Evolutionary conservation across 2,797 vertebrate genomes (phyloP).

Genomic region (Columba guinea): DNA sequence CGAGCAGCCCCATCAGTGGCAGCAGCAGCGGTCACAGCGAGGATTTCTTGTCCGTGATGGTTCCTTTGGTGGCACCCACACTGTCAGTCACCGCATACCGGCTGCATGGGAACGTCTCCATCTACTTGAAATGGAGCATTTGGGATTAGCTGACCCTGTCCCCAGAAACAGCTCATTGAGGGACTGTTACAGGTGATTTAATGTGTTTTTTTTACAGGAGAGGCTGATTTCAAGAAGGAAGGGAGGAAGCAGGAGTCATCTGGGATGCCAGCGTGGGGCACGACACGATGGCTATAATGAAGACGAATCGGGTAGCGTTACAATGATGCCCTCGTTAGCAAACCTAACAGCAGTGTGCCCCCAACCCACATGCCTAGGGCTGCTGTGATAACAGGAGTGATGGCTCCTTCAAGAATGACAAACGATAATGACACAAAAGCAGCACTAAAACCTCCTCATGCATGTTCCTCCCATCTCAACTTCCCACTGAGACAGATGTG

Average conservation of each 20-base stretch:
- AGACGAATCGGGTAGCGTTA: rapidly evolving
- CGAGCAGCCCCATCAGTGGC: rapidly evolving
- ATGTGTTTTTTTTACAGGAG: background rate
- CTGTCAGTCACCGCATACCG: background rate
- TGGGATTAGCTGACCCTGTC: background rate
- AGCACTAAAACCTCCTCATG: background rate
- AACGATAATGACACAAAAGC: background rate
- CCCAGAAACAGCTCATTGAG: background rate
- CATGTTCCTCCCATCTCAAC: background rate
- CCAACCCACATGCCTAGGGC: rapidly evolving
- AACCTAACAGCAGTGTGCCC: background rate
- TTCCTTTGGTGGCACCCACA: background rate
- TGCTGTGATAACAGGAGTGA: background rate
- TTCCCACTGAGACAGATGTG: background rate
- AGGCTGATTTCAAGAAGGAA: background rate
- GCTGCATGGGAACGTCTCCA: background rate
- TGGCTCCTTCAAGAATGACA: background rate
- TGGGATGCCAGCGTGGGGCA: background rate
- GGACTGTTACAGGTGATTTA: background rate
- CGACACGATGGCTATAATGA: background rate
- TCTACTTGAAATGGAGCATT: background rate
- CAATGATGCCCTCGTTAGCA: rapidly evolving
- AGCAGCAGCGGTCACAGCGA: background rate
- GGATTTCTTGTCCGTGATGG: background rate
- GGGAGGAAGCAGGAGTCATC: background rate